Evolutionary conservation across 1,140 invertebrate genomes (phyloP), one percentile per base, ranked within the genome.

Genomic region (Drosophila parabipectinata): DNA sequence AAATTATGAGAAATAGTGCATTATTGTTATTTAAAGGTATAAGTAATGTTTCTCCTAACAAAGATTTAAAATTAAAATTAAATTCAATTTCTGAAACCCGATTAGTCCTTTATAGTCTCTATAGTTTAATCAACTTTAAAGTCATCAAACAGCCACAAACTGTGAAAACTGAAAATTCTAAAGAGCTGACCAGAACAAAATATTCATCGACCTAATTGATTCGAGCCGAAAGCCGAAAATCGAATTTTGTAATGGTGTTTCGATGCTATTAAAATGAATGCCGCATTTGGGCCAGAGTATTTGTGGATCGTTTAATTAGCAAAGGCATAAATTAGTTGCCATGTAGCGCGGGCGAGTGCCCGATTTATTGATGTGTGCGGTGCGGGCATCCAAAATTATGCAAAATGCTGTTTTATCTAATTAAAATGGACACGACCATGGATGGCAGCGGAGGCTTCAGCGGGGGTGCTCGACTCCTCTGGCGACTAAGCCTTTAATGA

Each of bases 381-480:
- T 73, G 50, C 51, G 39, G 41, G 53, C 53, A 37, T 41, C 69
- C 39, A 28, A 83, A 83, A 83, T 83, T 78, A 83, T 83, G 79
- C 71, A 83, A 74, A 71, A 83, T 83, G 75, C 79, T 83, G 75
- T 83, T 75, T 83, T 83, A 83, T 83, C 79, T 83, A 83, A 83
- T 83, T 83, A 83, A 83, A 83, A 83, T 67, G 75, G 67, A 75
- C 78, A 76, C 50, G 26, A 44, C 26, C 51, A 57, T 8, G 37
- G 32, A 12, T 8, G 18, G 9, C 14, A 28, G 26, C 26, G 26
- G 15, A 15, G 28, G 44, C 34, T 3, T 44, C 8, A 51, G 26
- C 28, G 15, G 34, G 37, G 21, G 24, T 56, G 44, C 30, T 7
- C 21, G 28, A 26, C 63, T 67, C 63, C 63, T 51, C 48, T 37